A percentile compares a stretch with the other conserved stretches of the same genome.
Conservation (phyloP, 2,113 vertebrate species). For the Xenopus borealis region DNA sequence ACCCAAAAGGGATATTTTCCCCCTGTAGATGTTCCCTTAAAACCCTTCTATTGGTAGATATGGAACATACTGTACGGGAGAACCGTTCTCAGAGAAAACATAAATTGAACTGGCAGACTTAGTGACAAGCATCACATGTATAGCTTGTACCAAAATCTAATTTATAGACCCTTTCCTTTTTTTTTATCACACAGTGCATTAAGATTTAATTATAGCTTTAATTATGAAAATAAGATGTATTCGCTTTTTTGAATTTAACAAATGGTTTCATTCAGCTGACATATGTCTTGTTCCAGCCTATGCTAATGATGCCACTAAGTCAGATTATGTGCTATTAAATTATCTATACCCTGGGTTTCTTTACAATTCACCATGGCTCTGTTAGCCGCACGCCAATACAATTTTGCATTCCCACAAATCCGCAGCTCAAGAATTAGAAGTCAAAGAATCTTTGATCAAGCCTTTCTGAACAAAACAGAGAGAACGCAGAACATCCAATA, state of each 20-base stretch:
- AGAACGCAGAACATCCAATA: constrained; percentile 31
- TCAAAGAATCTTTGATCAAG: constrained; percentile 40
- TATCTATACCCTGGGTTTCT: constrained; percentile 16
- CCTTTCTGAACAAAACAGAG: constrained; percentile 24
- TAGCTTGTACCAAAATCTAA: too few species aligned
- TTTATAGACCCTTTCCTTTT: too few species aligned
- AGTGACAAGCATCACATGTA: too few species aligned
- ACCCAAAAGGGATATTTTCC: too few species aligned
- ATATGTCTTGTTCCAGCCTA: constrained; percentile 6
- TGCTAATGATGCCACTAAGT: constrained; percentile 23
- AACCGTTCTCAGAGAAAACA: too few species aligned
- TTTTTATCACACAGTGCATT: not conserved
- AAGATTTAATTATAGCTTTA: not conserved
- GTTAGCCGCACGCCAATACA: constrained; percentile 9
- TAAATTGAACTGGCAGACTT: too few species aligned
- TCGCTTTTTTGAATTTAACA: constrained; percentile 23
- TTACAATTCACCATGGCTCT: constrained; percentile 19
- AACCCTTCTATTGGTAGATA: too few species aligned
- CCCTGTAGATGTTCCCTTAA: too few species aligned
- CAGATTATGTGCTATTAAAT: constrained; percentile 30
- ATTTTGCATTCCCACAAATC: constrained; percentile 21
- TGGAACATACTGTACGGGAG: too few species aligned
- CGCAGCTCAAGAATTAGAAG: constrained; percentile 24
- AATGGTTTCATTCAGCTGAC: constrained; percentile 3
- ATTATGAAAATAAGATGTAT: constrained; percentile 20